A percentile compares a stretch with the other conserved stretches of the same genome.
Conservation (phyloP, 2,797 vertebrate species). For the Pelobates cultripes region DNA sequence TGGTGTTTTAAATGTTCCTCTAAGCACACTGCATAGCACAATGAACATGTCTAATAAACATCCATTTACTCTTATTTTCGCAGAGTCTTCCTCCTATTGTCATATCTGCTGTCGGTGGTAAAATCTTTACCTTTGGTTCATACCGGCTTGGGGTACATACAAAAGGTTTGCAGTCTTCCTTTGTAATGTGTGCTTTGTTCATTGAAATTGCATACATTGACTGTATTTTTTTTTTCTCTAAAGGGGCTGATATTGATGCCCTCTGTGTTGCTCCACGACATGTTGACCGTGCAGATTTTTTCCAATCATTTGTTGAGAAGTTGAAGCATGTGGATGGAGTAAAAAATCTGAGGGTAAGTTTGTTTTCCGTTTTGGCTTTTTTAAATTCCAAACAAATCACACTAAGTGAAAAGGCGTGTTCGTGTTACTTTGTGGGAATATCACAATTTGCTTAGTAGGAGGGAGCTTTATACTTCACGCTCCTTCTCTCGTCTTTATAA, state of each 20-base stretch:
- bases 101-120: constrained; percentile 84
- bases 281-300: constrained; percentile 94
- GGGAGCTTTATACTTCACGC: too few relatives aligned
- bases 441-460: too few relatives aligned
- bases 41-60: too few relatives aligned
- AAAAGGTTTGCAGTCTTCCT: constrained; percentile 81
- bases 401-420: too few relatives aligned
- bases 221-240: constrained; percentile 38
- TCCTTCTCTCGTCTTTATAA: too few relatives aligned
- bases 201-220: neutral
- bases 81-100: constrained; percentile 90
- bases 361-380: neutral
- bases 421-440: too few relatives aligned
- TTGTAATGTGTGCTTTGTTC: neutral
- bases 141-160: constrained; percentile 96
- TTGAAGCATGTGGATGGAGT: constrained; percentile 90
- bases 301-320: constrained; percentile 95
- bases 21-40: too few relatives aligned
- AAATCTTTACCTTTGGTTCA: constrained; percentile 98
- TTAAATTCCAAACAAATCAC: too few relatives aligned
- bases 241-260: constrained; percentile 97
- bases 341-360: constrained; percentile 87
- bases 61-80: constrained; percentile 31
- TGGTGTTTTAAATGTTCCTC: too few relatives aligned
- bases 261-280: constrained; percentile 95